Evolutionary conservation across 92 coral and sea anemone genomes (phyloP).

Genomic region (Phymanthus crucifer): DNA sequence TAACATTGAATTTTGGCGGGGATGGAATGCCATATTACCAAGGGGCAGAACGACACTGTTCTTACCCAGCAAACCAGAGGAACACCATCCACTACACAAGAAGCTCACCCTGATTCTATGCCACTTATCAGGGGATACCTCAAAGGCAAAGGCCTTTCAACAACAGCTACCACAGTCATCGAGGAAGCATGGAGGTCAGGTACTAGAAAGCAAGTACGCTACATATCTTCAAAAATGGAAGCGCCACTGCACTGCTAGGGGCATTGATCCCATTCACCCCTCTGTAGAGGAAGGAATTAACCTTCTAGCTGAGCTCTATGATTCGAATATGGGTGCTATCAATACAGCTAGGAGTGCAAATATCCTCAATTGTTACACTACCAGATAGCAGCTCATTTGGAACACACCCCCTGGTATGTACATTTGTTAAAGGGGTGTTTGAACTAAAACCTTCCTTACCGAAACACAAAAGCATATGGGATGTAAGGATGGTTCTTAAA

Average conservation of each 20-base stretch:
- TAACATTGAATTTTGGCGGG: no score
- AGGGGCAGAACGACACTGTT: no score
- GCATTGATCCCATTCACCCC: slow-evolving; percentile 44
- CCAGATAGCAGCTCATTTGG: background rate
- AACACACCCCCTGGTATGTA: slow-evolving; percentile 22
- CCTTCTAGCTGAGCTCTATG: slow-evolving; percentile 34
- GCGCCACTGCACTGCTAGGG: slow-evolving; percentile 48
- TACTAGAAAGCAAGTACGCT: slow-evolving; percentile 14
- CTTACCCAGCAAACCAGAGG: slow-evolving; percentile 27
- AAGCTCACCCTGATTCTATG: slow-evolving; percentile 32
- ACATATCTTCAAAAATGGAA: slow-evolving; percentile 37
- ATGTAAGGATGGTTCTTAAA: slow-evolving; percentile 23
- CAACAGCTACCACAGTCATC: slow-evolving; percentile 36
- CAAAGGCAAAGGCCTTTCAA: slow-evolving; percentile 40
- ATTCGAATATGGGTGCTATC: slow-evolving; percentile 30
- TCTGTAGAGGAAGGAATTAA: slow-evolving; percentile 46
- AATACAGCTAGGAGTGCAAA: slow-evolving; percentile 44
- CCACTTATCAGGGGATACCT: slow-evolving; percentile 42
- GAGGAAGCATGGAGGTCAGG: slow-evolving; percentile 32
- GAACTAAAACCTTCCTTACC: slow-evolving; percentile 5
- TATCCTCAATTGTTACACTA: slow-evolving; percentile 8
- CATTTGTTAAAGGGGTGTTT: slow-evolving; percentile 33
- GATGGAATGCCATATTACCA: no score
- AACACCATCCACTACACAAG: slow-evolving; percentile 35
- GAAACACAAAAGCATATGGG: slow-evolving; percentile 33